Percentiles rank a stretch among this genome's conserved stretches.
Conservation (phyloP, 2,888 invertebrate genomes). For the Plebejus melissa region DNA sequence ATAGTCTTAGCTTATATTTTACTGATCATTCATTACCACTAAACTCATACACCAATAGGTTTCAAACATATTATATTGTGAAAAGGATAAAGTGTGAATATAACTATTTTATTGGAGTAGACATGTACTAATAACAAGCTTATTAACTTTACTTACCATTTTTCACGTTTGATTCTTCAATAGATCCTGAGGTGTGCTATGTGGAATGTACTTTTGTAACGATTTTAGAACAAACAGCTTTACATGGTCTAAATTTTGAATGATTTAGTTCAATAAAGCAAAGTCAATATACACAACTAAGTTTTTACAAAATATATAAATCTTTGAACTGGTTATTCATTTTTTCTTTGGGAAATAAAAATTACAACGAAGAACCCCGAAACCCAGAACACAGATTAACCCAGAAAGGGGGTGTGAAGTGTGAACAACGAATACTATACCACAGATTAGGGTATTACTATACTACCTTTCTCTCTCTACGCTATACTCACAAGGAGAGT, state of each 20-base stretch:
- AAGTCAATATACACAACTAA: background rate
- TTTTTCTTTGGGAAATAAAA: too few relatives aligned
- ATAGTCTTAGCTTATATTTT: background rate
- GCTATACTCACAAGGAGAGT: too few relatives aligned
- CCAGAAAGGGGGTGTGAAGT: too few relatives aligned
- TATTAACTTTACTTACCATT: background rate
- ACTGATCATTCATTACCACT: background rate
- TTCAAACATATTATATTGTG: background rate
- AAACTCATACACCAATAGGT: too few relatives aligned
- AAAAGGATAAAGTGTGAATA: background rate
- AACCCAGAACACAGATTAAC: too few relatives aligned
- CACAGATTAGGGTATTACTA: too few relatives aligned
- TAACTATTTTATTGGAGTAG: background rate
- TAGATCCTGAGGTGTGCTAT: background rate
- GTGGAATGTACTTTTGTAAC: background rate
- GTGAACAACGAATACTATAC: too few relatives aligned
- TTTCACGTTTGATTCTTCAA: background rate
- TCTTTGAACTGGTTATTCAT: background rate
- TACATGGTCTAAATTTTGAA: background rate
- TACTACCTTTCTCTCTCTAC: too few relatives aligned
- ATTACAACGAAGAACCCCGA: too few relatives aligned
- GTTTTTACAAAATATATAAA: background rate
- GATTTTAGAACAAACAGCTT: background rate
- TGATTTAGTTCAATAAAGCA: background rate
- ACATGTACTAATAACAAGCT: background rate